Evolutionary conservation across 1,140 invertebrate species (phyloP).

Genomic region (Cryptotermes secundus): DNA sequence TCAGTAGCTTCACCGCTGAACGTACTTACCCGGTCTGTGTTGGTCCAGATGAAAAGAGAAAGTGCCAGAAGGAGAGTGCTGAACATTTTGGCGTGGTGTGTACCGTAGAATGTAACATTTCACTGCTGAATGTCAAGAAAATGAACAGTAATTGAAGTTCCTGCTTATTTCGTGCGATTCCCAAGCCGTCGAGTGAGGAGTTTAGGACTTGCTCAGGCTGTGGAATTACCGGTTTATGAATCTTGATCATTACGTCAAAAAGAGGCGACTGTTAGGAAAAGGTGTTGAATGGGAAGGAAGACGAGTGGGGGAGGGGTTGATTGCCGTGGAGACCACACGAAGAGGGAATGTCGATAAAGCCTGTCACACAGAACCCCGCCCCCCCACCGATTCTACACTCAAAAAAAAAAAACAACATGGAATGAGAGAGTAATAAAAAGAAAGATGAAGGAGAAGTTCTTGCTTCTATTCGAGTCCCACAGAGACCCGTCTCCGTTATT

Average conservation of each 20-base stretch:
- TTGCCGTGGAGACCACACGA: neutral
- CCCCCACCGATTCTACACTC: no score
- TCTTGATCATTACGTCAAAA: neutral
- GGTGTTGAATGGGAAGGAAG: neutral
- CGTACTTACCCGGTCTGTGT: no score
- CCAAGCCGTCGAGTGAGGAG: neutral
- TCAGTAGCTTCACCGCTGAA: no score
- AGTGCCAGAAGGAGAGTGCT: no score
- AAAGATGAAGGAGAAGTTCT: neutral
- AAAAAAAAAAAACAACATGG: neutral
- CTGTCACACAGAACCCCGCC: neutral
- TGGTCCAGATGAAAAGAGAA: no score
- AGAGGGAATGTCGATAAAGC: constrained; percentile 11
- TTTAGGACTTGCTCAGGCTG: neutral
- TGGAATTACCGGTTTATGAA: neutral
- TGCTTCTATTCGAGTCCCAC: neutral
- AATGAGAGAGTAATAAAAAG: neutral
- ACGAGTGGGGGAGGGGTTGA: no score
- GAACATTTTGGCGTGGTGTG: no score
- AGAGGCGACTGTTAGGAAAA: neutral
- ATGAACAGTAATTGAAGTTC: neutral
- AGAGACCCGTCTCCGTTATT: neutral
- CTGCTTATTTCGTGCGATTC: neutral
- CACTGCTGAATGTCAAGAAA: neutral
- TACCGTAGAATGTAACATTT: neutral